Percentiles rank a stretch among this genome's conserved stretches.
phyloP scores from a whole-genome alignment of 2,113 vertebrate species.

The Alexandromys fortis region DNA sequence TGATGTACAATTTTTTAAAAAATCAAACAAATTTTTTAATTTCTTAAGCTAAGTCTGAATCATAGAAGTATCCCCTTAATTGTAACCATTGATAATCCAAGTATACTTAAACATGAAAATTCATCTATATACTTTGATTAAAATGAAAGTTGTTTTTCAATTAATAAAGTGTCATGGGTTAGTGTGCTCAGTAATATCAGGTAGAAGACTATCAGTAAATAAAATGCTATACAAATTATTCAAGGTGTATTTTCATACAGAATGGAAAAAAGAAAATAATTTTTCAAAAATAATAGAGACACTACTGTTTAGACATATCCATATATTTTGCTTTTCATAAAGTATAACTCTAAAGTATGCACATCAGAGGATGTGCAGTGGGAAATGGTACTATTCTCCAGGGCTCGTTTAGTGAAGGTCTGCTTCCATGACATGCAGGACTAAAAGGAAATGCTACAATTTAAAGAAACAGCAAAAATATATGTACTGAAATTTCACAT shows the following conservation, averaged over 20 bases:
- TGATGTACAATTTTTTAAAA: background rate
- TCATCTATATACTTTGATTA: background rate
- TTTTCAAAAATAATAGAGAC: background rate
- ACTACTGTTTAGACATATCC: background rate
- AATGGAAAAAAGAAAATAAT: background rate
- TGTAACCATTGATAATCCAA: background rate
- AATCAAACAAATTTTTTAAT: background rate
- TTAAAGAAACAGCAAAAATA: background rate
- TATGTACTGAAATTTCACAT: background rate
- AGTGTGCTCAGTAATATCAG: background rate
- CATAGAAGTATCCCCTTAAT: background rate
- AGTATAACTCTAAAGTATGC: background rate
- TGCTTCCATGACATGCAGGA: background rate
- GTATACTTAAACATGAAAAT: background rate
- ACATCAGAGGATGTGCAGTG: background rate
- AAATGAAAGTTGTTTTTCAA: background rate
- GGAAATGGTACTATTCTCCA: background rate
- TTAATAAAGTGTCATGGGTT: background rate
- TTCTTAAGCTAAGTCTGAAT: background rate
- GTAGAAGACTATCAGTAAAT: rapidly evolving
- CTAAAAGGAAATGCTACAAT: background rate
- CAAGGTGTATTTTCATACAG: background rate
- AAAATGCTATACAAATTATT: background rate
- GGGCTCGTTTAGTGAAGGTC: background rate
- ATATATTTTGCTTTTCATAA: background rate